Conservation (phyloP, 2,888 invertebrate genomes). For the Parnassius mnemosyne region DNA sequence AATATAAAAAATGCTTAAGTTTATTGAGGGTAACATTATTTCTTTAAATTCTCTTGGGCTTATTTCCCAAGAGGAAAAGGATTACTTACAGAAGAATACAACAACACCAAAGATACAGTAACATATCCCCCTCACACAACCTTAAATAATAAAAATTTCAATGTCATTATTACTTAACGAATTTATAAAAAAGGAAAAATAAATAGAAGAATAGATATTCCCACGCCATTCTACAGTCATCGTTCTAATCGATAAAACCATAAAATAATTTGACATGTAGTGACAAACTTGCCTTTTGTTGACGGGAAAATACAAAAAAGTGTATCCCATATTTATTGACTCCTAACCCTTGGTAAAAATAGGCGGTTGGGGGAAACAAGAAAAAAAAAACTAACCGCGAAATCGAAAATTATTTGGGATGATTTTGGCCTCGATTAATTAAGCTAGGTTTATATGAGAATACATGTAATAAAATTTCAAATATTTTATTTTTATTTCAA, state of each 20-base stretch:
- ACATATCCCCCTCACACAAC: conserved; percentile 33
- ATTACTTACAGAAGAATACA: background rate
- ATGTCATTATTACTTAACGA: conserved; percentile 63
- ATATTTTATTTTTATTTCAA: background rate
- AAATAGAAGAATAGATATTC: conserved; percentile 47
- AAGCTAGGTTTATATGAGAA: conserved; percentile 24
- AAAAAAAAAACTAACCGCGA: conserved; percentile 57
- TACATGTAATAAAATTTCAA: background rate
- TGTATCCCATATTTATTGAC: conserved; percentile 47
- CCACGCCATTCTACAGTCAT: conserved; percentile 54
- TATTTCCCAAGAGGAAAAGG: conserved; percentile 31
- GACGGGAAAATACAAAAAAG: conserved; percentile 41
- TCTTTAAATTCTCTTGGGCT: background rate
- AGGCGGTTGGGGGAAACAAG: conserved; percentile 39
- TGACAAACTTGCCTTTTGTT: conserved; percentile 61
- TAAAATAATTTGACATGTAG: conserved; percentile 76
- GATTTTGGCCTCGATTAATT: conserved; percentile 22
- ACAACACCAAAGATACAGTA: conserved; percentile 19
- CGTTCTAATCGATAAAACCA: conserved; percentile 60
- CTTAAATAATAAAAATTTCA: conserved; percentile 36
- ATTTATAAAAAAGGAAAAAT: conserved; percentile 33
- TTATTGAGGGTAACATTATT: too few relatives aligned
- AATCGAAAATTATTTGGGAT: conserved; percentile 49
- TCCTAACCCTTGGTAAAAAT: conserved; percentile 52
- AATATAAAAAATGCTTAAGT: too few relatives aligned